Percentiles rank a stretch among this genome's conserved stretches.
phyloP scores from a whole-genome alignment of 2,888 invertebrate species.

The Agonopterix subpropinquella region DNA sequence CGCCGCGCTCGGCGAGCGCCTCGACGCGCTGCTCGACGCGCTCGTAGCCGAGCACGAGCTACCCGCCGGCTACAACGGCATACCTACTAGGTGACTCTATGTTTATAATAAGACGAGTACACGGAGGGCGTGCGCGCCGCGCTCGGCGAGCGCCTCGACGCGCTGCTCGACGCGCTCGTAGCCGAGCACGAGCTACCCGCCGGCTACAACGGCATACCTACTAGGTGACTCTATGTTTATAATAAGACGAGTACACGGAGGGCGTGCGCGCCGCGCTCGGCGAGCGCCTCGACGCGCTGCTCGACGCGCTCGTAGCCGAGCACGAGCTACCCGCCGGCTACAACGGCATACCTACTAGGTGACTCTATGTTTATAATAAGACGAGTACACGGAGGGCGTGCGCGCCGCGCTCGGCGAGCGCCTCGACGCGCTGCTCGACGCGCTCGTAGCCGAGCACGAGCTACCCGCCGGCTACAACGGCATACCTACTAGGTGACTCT shows the following conservation, averaged over 20 bases:
- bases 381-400: too few species aligned
- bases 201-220: slow-evolving; percentile 76
- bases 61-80: slow-evolving; percentile 72
- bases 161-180: slow-evolving; percentile 79
- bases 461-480: slow-evolving; percentile 72
- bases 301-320: slow-evolving; percentile 80
- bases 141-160: slow-evolving; percentile 80
- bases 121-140: slow-evolving; percentile 41
- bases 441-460: slow-evolving; percentile 79
- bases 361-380: not conserved
- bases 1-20: slow-evolving; percentile 79
- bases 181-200: slow-evolving; percentile 78
- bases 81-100: slow-evolving; percentile 62
- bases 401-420: slow-evolving; percentile 78
- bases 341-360: slow-evolving; percentile 77
- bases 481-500: slow-evolving; percentile 66
- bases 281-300: slow-evolving; percentile 79
- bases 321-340: slow-evolving; percentile 71
- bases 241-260: not conserved
- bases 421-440: slow-evolving; percentile 80
- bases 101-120: not conserved
- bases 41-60: slow-evolving; percentile 79
- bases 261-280: slow-evolving; percentile 70
- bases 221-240: slow-evolving; percentile 32
- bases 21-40: slow-evolving; percentile 80